Base-by-base conservation (phyloP, 2,888 invertebrate species). In the Heliconius erato region DNA sequence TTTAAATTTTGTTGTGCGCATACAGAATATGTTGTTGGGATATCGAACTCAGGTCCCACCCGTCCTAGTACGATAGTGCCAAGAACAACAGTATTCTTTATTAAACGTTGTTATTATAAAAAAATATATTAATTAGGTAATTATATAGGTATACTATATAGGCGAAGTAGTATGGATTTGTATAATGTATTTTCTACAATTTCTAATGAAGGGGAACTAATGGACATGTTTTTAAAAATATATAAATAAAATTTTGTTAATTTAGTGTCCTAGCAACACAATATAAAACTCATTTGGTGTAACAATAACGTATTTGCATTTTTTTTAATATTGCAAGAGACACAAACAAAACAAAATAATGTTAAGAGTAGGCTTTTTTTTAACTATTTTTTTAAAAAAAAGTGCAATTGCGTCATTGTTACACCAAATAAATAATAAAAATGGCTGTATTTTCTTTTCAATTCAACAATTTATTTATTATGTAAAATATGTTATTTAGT, bases 21-120 rank as follows among this genome's bases (percentile, higher is more conserved):
- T 68, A 77, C 14, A n/a, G 76, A 74, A 85, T 74, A 85, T 82
- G 90, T 76, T 76, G 76, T 76, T 40, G n/a, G 63, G 63, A 76
- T 16, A 76, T 76, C 72, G 63, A 76, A 59, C 76, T 76, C 63
- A 76, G 76, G 59, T 63, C 63, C 49, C 49, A 74, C 63, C 76
- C 76, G 76, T 76, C 76, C 76, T 35, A 76, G 76, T 76, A 35
- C 76, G 63, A 76, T 63, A 76, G 76, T 76, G 76, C 76, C 76
- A 76, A 76, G 59, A 76, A 63, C 76, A 63, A 63, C 76, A 76
- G 76, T 76, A 76, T 76, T 76, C 76, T 3, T 91, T 83, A 80
- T 74, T 68, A 78, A 49, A 80, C 32, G 35, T 67, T 80, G 68
- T 80, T 80, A 76, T 80, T 84, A 84, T 28, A 79, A 54, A 54